Evolutionary conservation across 2,113 vertebrate genomes (phyloP).

Genomic region (Ivindomyrus marchei): DNA sequence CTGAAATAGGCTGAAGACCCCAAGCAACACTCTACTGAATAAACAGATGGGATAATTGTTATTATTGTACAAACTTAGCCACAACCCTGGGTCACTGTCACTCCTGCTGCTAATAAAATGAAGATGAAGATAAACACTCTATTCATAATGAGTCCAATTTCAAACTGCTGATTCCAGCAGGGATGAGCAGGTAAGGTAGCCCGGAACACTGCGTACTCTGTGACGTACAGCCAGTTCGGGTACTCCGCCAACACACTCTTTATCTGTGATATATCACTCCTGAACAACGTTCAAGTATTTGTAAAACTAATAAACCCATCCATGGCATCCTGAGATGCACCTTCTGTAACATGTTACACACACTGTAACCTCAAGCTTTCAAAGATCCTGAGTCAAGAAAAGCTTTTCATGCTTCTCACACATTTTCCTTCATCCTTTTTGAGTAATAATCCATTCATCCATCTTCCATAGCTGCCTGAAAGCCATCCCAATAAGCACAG

Average conservation of each 20-base stretch:
- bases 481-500: background rate
- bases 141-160: background rate
- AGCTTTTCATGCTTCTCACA: background rate
- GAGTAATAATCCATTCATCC: slow-evolving; percentile 4
- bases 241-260: background rate
- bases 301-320: background rate
- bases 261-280: background rate
- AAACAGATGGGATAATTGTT: background rate
- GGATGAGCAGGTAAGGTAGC: background rate
- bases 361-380: background rate
- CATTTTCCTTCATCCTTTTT: background rate
- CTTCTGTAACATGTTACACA: background rate
- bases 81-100: background rate
- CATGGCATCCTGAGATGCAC: background rate
- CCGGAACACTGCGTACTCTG: background rate
- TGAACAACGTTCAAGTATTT: background rate
- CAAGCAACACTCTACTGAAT: background rate
- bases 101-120: background rate
- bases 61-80: background rate
- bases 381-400: background rate
- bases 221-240: background rate
- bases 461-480: background rate
- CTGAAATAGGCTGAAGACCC: background rate
- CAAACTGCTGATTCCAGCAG: background rate
- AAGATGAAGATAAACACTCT: background rate